These are phyloP conservation scores for Trisateles emortualis DNA, from an alignment of 2,888 invertebrate species.

Conservation along the genomic window DNA sequence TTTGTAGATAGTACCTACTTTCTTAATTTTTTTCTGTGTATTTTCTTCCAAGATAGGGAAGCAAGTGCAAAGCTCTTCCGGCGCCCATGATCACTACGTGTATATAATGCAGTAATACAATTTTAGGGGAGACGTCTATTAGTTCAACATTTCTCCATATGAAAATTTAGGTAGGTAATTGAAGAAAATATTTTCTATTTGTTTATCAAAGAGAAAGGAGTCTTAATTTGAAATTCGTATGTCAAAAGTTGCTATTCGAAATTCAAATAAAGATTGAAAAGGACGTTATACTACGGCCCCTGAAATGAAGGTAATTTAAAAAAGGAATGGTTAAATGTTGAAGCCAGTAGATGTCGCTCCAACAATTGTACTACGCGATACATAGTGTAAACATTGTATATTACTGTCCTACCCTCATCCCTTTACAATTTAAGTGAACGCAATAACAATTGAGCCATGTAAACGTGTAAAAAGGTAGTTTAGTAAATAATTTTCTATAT, in stretches of 20 bases:
- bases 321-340: not conserved
- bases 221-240: too few species aligned
- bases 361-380: slow-evolving; percentile 41
- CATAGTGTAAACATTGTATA: slow-evolving; percentile 51
- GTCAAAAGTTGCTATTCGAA: too few species aligned
- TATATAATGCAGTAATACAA: slow-evolving; percentile 34
- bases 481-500: slow-evolving; percentile 81
- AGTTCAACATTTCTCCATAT: not conserved
- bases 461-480: slow-evolving; percentile 79
- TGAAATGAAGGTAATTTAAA: slow-evolving; percentile 10
- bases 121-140: slow-evolving; percentile 25
- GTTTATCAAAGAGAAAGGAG: not conserved
- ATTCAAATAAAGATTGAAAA: too few species aligned
- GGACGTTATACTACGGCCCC: too few species aligned
- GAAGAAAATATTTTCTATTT: not conserved
- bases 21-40: too few species aligned
- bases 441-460: slow-evolving; percentile 83
- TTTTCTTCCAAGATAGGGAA: too few species aligned
- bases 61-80: too few species aligned
- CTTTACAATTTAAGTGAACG: slow-evolving; percentile 75
- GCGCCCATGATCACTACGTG: too few species aligned
- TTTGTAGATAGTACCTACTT: too few species aligned
- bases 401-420: slow-evolving; percentile 57
- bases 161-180: not conserved
- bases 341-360: slow-evolving; percentile 18